Percentiles rank a stretch among this genome's conserved stretches.
phyloP scores from a whole-genome alignment of 2,888 invertebrate genomes.

The Maniola hyperantus region DNA sequence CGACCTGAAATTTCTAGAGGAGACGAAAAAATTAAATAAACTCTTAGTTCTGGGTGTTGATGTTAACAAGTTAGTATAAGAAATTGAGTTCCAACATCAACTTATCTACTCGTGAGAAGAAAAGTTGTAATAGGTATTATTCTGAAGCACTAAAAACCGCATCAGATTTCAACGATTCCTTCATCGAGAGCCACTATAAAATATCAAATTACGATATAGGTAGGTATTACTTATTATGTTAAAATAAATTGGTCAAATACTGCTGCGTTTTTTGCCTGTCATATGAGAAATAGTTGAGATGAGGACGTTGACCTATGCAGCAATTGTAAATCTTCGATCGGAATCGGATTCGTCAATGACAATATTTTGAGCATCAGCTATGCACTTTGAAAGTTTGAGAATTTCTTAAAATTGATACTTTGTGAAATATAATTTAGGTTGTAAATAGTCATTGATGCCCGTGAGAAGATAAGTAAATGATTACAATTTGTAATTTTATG shows the following conservation, averaged over 20 bases:
- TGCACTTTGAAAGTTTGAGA: not conserved
- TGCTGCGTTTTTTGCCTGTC: conserved; percentile 35
- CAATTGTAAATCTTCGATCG: conserved; percentile 7
- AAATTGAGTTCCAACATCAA: too few relatives aligned
- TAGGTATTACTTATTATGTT: not conserved
- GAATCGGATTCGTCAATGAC: not conserved
- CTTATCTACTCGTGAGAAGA: not conserved
- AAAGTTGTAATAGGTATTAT: not conserved
- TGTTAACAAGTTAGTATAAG: too few relatives aligned
- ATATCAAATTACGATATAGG: not conserved
- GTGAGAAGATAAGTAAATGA: too few relatives aligned
- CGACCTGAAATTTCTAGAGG: not conserved
- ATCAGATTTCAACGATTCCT: not conserved
- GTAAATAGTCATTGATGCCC: not conserved
- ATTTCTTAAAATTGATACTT: not conserved
- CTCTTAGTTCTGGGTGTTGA: too few relatives aligned
- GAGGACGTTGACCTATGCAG: conserved; percentile 31
- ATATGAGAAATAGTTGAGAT: conserved; percentile 34
- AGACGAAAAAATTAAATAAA: too few relatives aligned
- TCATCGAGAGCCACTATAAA: not conserved
- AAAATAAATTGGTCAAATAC: conserved; percentile 24
- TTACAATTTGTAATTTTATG: too few relatives aligned
- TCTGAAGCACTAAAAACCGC: not conserved
- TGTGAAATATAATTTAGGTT: not conserved
- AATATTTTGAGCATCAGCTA: not conserved